Conservation (phyloP, 2,113 vertebrate genomes). For the Heptranchias perlo region DNA sequence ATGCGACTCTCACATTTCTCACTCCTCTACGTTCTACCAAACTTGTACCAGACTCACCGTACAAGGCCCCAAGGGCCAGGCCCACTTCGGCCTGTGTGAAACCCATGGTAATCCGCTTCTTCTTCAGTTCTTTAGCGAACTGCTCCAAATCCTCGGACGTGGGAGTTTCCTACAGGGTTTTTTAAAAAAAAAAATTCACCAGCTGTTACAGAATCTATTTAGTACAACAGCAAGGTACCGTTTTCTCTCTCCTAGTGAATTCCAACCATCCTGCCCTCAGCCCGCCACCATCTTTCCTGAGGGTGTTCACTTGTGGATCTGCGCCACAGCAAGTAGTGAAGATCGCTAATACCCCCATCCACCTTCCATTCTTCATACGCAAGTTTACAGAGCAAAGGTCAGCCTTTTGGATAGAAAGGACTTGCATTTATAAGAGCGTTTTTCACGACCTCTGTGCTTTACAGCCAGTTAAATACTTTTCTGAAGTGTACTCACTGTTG, state of each 20-base stretch:
- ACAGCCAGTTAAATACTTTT: not conserved
- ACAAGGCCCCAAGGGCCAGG: slow-evolving; percentile 44
- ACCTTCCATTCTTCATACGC: not conserved
- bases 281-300: not conserved
- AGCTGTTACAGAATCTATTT: not conserved
- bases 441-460: not conserved
- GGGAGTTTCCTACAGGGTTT: slow-evolving; percentile 36
- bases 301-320: no score
- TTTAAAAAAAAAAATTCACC: not conserved
- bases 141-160: slow-evolving; percentile 43
- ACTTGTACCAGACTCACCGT: slow-evolving; percentile 38
- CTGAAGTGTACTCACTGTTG: not conserved
- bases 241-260: no score
- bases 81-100: slow-evolving; percentile 48
- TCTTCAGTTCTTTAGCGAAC: slow-evolving; percentile 47
- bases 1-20: not conserved
- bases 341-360: not conserved
- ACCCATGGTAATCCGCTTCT: slow-evolving; percentile 45
- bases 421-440: not conserved
- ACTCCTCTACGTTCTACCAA: not conserved
- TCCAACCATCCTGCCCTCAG: no score
- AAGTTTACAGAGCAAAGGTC: not conserved
- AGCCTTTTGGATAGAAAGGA: not conserved
- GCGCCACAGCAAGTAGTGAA: no score
- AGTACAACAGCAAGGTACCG: no score